Percentiles rank a stretch among this genome's conserved stretches.
Evolutionary conservation across 2,113 vertebrate species (phyloP).

Genomic region (Pterocles orientalis): DNA sequence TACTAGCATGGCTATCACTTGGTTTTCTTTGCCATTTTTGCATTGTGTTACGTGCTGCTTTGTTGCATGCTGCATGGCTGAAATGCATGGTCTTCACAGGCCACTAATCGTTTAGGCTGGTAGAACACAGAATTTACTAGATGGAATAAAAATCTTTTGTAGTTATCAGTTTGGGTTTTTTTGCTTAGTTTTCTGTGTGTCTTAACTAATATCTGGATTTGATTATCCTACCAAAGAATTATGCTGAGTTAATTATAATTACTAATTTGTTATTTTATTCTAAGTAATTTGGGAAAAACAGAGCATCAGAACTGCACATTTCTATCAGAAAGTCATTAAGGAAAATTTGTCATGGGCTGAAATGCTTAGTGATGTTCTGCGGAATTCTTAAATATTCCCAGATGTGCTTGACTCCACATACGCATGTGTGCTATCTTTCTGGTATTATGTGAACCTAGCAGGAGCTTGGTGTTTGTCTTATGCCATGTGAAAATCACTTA

Average conservation of each 20-base stretch:
- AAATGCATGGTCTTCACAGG: conserved; percentile 65
- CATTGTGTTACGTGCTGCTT: conserved; percentile 64
- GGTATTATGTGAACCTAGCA: neutral
- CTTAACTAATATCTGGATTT: neutral
- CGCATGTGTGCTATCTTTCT: conserved; percentile 27
- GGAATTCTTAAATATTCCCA: neutral
- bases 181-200: neutral
- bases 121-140: neutral
- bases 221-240: neutral
- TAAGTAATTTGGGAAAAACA: neutral
- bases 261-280: neutral
- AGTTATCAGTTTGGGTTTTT: neutral
- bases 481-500: neutral
- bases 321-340: neutral
- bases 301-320: neutral
- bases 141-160: neutral
- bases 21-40: conserved; percentile 75
- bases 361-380: neutral
- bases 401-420: conserved; percentile 11
- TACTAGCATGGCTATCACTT: conserved; percentile 74
- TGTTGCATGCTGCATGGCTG: conserved; percentile 77
- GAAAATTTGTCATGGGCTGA: neutral
- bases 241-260: neutral
- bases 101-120: conserved; percentile 21
- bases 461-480: neutral